These are phyloP conservation scores for Pseudomugil gertrudae DNA, from an alignment of 2,797 vertebrate genomes.

Conservation along the genomic window DNA sequence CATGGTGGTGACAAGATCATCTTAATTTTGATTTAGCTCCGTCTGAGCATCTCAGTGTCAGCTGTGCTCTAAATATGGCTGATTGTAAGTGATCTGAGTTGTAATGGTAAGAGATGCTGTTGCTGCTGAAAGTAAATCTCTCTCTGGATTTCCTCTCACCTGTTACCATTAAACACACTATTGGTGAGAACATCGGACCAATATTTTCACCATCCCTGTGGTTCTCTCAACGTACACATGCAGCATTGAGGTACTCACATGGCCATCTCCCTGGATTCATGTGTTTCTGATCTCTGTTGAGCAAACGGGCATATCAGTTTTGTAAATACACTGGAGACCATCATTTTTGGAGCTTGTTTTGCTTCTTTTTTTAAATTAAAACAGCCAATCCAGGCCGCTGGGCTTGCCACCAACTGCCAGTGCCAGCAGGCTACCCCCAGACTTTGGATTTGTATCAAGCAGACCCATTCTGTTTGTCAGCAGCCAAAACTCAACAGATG, in stretches of 20 bases:
- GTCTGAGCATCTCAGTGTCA: slow-evolving; percentile 48
- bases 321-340: slow-evolving; percentile 38
- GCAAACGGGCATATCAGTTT: slow-evolving; percentile 39
- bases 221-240: neutral
- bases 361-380: slow-evolving; percentile 31
- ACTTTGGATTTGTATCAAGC: slow-evolving; percentile 51
- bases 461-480: slow-evolving; percentile 33
- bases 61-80: slow-evolving; percentile 66
- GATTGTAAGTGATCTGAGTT: slow-evolving; percentile 66
- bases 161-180: slow-evolving; percentile 70
- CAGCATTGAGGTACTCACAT: neutral
- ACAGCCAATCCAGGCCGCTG: slow-evolving; percentile 37
- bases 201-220: slow-evolving; percentile 22
- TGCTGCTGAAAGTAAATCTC: slow-evolving; percentile 73
- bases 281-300: slow-evolving; percentile 26
- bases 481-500: slow-evolving; percentile 70
- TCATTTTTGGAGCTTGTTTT: slow-evolving; percentile 30
- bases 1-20: slow-evolving; percentile 54
- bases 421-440: slow-evolving; percentile 51
- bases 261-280: slow-evolving; percentile 10
- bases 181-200: slow-evolving; percentile 30
- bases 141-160: slow-evolving; percentile 62
- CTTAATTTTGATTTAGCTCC: slow-evolving; percentile 66
- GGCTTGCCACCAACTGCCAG: slow-evolving; percentile 54
- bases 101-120: slow-evolving; percentile 66